Evolutionary conservation across 1,140 invertebrate species (phyloP).

Genomic region (Psix sp.): DNA sequence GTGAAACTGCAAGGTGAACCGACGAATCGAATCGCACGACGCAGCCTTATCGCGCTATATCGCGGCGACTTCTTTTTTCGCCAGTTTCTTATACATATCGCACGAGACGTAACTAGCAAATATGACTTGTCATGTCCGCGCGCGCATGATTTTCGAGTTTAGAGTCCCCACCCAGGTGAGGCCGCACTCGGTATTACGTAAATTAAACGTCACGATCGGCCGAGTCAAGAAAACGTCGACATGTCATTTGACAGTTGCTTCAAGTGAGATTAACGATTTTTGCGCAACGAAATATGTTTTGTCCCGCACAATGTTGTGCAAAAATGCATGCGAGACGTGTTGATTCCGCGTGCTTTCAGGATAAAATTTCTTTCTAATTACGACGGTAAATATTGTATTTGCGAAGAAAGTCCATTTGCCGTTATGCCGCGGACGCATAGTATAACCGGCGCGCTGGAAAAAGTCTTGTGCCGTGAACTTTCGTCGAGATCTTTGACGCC

Average conservation of each 20-base stretch:
- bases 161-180: slow-evolving; percentile 19
- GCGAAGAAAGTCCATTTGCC: slow-evolving; percentile 51
- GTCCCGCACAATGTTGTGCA: background rate
- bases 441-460: slow-evolving; percentile 37
- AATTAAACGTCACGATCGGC: too few relatives aligned
- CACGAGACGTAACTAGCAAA: slow-evolving; percentile 29
- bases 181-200: too few relatives aligned
- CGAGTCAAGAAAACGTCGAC: too few relatives aligned
- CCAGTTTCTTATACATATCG: slow-evolving; percentile 41
- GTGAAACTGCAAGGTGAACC: slow-evolving; percentile 49
- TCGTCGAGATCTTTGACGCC: slow-evolving; percentile 59
- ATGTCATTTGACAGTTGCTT: too few relatives aligned
- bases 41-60: slow-evolving; percentile 43
- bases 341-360: slow-evolving; percentile 27
- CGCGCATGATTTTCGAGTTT: slow-evolving; percentile 38
- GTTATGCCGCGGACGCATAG: slow-evolving; percentile 37
- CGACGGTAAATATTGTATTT: slow-evolving; percentile 56
- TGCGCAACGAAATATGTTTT: too few relatives aligned
- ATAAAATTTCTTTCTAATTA: slow-evolving; percentile 58
- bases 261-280: too few relatives aligned
- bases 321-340: slow-evolving; percentile 14
- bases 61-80: slow-evolving; percentile 42
- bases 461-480: slow-evolving; percentile 55
- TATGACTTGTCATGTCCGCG: slow-evolving; percentile 43
- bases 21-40: slow-evolving; percentile 32